A percentile compares a stretch with the other conserved stretches of the same genome.
phyloP scores from a whole-genome alignment of 1,140 invertebrate genomes.

The Sitophilus oryzae region DNA sequence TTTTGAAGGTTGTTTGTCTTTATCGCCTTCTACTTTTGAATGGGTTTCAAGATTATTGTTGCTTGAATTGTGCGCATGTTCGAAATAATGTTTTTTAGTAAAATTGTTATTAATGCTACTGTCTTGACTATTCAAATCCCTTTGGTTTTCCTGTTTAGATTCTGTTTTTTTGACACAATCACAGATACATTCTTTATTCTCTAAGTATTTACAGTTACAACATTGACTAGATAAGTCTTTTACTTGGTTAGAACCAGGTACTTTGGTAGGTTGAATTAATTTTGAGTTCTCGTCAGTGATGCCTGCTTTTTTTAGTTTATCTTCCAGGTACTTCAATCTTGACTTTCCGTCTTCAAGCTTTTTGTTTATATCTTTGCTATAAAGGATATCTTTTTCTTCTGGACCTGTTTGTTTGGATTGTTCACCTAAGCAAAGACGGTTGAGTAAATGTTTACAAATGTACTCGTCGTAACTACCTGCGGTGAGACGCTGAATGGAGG shows the following conservation, averaged over 20 bases:
- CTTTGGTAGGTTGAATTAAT: slow-evolving; percentile 4
- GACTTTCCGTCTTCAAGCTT: slow-evolving; percentile 28
- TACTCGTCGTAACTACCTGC: not conserved
- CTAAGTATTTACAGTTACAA: not conserved
- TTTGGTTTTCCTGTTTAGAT: not conserved
- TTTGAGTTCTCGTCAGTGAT: slow-evolving; percentile 25
- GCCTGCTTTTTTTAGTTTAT: slow-evolving; percentile 37
- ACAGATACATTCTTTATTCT: not conserved
- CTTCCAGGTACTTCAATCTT: slow-evolving; percentile 34
- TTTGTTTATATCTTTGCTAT: slow-evolving; percentile 36
- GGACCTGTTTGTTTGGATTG: not conserved
- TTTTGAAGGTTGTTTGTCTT: not conserved
- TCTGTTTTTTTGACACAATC: not conserved
- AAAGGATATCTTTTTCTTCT: slow-evolving; percentile 16
- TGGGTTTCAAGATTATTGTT: too few species aligned
- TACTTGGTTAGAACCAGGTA: not conserved
- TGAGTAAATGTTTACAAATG: slow-evolving; percentile 2
- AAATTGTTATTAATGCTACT: not conserved
- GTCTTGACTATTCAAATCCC: not conserved
- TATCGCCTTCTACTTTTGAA: not conserved
- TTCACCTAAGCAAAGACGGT: slow-evolving; percentile 1
- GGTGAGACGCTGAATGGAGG: not conserved
- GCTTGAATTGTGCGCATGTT: not conserved
- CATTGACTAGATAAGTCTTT: not conserved
- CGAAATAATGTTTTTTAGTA: not conserved